These are phyloP conservation scores for Premnoplex brunnescens DNA, from an alignment of 2,797 vertebrate species.

Conservation along the genomic window DNA sequence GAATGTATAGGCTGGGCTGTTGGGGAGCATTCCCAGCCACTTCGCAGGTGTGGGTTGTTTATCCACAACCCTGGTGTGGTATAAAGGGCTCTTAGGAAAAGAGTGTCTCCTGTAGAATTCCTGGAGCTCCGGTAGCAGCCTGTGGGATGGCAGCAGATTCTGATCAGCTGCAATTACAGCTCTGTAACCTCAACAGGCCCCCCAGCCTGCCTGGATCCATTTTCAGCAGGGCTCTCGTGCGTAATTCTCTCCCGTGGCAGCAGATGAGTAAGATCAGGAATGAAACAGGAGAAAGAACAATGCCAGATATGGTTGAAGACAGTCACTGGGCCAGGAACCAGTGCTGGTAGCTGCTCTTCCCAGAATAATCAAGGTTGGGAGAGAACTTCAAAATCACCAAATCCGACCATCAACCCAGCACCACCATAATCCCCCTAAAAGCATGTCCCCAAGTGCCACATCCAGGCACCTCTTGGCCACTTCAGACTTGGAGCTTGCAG, in stretches of 20 bases:
- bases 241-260: neutral
- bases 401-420: neutral
- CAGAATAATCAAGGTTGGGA: neutral
- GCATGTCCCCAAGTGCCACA: neutral
- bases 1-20: neutral
- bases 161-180: neutral
- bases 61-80: neutral
- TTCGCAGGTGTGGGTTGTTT: neutral
- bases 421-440: neutral
- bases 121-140: neutral
- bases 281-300: neutral
- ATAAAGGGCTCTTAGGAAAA: neutral
- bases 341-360: neutral
- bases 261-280: neutral
- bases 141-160: neutral
- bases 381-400: neutral
- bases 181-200: neutral
- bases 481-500: too few relatives aligned
- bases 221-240: neutral
- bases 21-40: neutral
- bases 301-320: rapidly evolving
- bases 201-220: neutral
- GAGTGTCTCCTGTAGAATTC: neutral
- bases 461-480: neutral
- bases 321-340: neutral